Base-by-base conservation (phyloP, 2,888 invertebrate genomes). In the Mesorhabditis belari region DNA sequence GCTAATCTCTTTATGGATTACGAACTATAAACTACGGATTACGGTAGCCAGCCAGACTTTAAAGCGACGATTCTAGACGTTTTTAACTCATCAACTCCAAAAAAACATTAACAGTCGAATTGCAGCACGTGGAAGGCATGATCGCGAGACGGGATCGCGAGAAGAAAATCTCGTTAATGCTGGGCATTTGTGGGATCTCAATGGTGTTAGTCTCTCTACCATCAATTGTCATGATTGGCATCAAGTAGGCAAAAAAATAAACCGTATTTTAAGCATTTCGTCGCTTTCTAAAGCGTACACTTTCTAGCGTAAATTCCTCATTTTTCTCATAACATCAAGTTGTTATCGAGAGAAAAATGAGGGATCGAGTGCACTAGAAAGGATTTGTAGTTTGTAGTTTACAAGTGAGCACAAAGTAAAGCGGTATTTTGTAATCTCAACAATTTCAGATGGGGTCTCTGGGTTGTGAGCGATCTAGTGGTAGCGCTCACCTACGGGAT, bases 161-260 rank as follows among this genome's bases (percentile, higher is more conserved):
- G n/a, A 9, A 35, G n/a, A 35, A 35, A n/a, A n/a, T 35, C 12
- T n/a, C 12, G 44, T n/a, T 35, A n/a, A 35, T 35, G 44, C 9
- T 35, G 12, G 9, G 44, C 44, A 35, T 35, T 28, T 61, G 52
- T 6, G 62, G 61, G 5, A 28, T 60, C 28, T 50, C 50, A 9
- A 62, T 62, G 19, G 49, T 58, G 29, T n/a, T 61, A 3, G 57
- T 54, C 17, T 21, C 62, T 5, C 44, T 54, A 49, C 62, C 62
- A 24, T 21, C 28, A 5, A 25, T 61, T 29, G 59, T 61, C 2
- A 61, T 61, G 62, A 50, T 61, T 24, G 58, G 58, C 12, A 58
- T 58, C 9, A 21, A 35, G 23, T 61, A 35, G n/a, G 44, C 44
- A n/a, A 17, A n/a, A 35, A 35, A 35, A 35, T n/a, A n/a, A n/a